These are phyloP conservation scores for Urocyon cinereoargenteus DNA, from an alignment of 2,797 vertebrate genomes.

Conservation along the genomic window DNA sequence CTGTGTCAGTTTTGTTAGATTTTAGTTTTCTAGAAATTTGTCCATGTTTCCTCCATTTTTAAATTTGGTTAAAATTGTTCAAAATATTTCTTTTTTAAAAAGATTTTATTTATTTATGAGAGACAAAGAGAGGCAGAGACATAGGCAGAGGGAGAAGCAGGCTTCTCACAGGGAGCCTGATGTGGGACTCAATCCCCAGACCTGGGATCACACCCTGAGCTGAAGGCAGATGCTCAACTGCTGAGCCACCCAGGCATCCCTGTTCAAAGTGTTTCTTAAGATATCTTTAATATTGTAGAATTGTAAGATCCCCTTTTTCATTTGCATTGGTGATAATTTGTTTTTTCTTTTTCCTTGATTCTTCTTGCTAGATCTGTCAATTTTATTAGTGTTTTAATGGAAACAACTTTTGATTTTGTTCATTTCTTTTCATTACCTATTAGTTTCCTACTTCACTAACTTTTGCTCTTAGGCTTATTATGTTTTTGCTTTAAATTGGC, in stretches of 20 bases:
- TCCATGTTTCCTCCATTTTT: neutral
- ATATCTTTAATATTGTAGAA: slow-evolving; percentile 30
- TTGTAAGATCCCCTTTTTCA: neutral
- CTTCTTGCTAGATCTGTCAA: neutral
- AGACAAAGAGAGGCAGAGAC: too few relatives aligned
- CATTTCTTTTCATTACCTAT: neutral
- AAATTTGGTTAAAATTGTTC: slow-evolving; percentile 36
- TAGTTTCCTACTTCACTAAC: slow-evolving; percentile 5
- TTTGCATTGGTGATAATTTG: neutral
- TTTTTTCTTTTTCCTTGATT: neutral
- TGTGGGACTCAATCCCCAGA: too few relatives aligned
- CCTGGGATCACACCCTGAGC: too few relatives aligned
- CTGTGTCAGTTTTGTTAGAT: slow-evolving; percentile 8
- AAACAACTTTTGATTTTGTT: slow-evolving; percentile 15
- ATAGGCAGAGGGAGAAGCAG: too few relatives aligned
- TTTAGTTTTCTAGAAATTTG: slow-evolving; percentile 32
- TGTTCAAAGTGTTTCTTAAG: neutral
- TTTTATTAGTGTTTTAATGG: neutral
- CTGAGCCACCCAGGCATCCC: too few relatives aligned
- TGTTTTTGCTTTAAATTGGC: slow-evolving; percentile 3
- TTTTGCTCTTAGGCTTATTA: neutral
- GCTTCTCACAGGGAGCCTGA: too few relatives aligned
- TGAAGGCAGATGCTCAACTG: too few relatives aligned
- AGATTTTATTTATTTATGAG: too few relatives aligned
- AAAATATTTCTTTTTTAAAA: neutral